phyloP scores from a whole-genome alignment of 2,113 vertebrate genomes.

The Peromyscus leucopus region DNA sequence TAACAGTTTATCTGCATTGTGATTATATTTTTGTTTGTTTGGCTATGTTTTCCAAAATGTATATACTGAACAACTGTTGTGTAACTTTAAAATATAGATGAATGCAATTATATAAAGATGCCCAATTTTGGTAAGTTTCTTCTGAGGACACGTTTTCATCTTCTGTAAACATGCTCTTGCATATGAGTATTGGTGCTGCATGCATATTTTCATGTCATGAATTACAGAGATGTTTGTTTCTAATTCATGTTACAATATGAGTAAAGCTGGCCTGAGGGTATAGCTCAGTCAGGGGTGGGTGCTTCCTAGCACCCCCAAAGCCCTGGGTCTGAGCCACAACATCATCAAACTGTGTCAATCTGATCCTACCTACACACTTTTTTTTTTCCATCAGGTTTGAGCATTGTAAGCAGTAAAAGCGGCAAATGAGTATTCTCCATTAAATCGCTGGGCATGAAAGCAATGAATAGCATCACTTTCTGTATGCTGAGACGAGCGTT shows the following conservation, averaged over 20 bases:
- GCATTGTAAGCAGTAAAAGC: neutral
- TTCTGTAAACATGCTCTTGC: neutral
- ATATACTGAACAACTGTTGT: neutral
- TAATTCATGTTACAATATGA: neutral
- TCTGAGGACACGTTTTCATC: neutral
- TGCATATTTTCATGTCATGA: neutral
- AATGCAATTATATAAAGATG: neutral
- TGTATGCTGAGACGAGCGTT: neutral
- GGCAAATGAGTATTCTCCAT: neutral
- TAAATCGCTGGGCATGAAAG: neutral
- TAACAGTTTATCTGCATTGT: neutral
- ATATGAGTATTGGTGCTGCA: neutral
- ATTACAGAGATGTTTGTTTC: neutral
- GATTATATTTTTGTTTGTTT: conserved; percentile 24
- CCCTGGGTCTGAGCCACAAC: neutral
- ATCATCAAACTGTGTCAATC: neutral
- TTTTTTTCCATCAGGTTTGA: neutral
- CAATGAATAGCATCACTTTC: neutral
- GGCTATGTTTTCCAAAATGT: conserved; percentile 1
- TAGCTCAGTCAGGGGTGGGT: neutral
- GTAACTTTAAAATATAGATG: neutral
- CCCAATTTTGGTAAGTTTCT: neutral
- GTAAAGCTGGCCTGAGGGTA: neutral
- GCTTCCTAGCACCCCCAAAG: too few relatives aligned
- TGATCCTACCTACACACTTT: neutral